Evolutionary conservation across 2,113 vertebrate species (phyloP), one percentile per base, ranked within the genome.

Genomic region (Labrus mixtus): DNA sequence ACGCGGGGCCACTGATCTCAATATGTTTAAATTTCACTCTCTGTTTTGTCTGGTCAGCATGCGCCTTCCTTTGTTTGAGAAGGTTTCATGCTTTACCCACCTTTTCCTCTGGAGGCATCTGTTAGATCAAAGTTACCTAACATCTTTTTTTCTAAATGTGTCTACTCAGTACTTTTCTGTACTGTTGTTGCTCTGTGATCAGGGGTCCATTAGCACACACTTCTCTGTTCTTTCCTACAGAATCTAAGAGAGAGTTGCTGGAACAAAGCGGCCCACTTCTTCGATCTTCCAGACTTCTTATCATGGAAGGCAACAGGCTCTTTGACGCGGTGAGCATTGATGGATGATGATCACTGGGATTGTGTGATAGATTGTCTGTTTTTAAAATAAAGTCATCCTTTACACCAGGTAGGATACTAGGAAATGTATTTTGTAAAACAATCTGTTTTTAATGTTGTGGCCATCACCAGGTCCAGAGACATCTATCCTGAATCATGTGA

Each of bases 281-380:
- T 99, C 83, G 98, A 99, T 94, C 97, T 99, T 53, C 96, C 97
- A 0, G 98, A 99, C 92, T 99, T 98, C 90, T 94, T 99, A 54
- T 95, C 94, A 36, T 99, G 97, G 97, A 99, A 98, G 87, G 96
- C 97, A 69, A 98, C 97, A 25, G 97, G 96, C 88, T 96, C 93
- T 77, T 92, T 96, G 92, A 92, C 92, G 71, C 97, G 97, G 97
- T 98, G 74, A 83, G 81, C 53, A 58, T 53, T 54, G 8, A 13
- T 60, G 0, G 19, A 19, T 58, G 60, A 54, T 63, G 10, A 13
- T 37, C 53, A 22, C 23, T 0, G 23, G 37, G 15, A 55, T 23
- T 25, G 20, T 59, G 19, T 62, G 5, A 64, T 43, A 66, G 10
- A 36, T 10, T 19, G 4, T 20, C 48, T 51, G 46, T 2, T 50